Base-by-base conservation (phyloP, 2,113 vertebrate genomes). In the Platysternon megacephalum region DNA sequence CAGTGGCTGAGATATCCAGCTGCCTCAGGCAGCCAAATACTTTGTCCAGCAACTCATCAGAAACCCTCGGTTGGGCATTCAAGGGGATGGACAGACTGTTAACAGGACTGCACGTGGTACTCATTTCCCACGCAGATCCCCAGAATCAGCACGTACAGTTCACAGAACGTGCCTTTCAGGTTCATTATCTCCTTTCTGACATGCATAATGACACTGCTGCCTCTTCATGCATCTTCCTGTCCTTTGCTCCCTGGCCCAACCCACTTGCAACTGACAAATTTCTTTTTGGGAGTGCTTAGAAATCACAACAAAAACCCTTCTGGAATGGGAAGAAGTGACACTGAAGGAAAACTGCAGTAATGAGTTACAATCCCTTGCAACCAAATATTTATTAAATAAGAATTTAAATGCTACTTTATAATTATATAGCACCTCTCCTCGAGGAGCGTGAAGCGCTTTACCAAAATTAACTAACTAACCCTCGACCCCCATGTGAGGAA, bases 381-480 rank as follows among this genome's bases (percentile, higher is more conserved):
- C 92, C 52, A 29, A 84, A 82, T 28, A 0, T 82, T 92, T 94
- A 93, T 89, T 94, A 92, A 97, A 95, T 42, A 89, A 84, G 93
- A 61, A 74, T 94, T 91, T 52, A 92, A 92, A 95, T 42, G 92
- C 85, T 96, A 86, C 91, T 89, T 93, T 93, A 82, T 86, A 90
- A 42, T 87, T 87, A 24, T 21, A 49, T 80, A 93, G 95, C 93
- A 26, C 93, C 93, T 96, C 89, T 91, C 86, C 95, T 84, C 13
- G 28, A 61, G 35, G 39, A 24, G 44, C 24, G 13, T 16, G 13
- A 94, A 94, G 93, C 72, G 90, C 95, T 95, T 92, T 21, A 14
- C 87, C 49, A 24, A 88, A 48, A 76, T 51, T 51, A 46, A 39
- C 78, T 89, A 87, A 85, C 65, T 4, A 74, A 87, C 39, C 87